A percentile compares a stretch with the other conserved stretches of the same genome.
phyloP scores from a whole-genome alignment of 2,113 vertebrate species.

The Larimichthys polyactis region DNA sequence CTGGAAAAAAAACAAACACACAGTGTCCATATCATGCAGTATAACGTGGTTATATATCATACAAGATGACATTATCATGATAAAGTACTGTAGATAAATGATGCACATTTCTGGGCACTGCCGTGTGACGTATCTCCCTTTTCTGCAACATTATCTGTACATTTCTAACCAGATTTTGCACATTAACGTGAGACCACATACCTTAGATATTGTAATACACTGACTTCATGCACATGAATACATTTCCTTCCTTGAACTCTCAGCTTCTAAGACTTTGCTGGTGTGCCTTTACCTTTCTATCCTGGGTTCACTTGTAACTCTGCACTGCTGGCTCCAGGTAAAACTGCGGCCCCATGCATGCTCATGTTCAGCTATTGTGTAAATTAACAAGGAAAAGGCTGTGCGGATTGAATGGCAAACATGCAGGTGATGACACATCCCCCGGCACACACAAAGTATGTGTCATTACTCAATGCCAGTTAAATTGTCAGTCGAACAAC shows the following conservation, averaged over 20 bases:
- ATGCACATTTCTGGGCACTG: slow-evolving; percentile 59
- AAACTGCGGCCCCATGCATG: slow-evolving; percentile 76
- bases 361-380: slow-evolving; percentile 85
- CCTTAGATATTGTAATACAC: slow-evolving; percentile 28
- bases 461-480: slow-evolving; percentile 77
- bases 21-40: slow-evolving; percentile 28
- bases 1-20: slow-evolving; percentile 31
- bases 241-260: slow-evolving; percentile 57
- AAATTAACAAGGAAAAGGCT: slow-evolving; percentile 83
- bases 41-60: slow-evolving; percentile 56
- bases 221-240: slow-evolving; percentile 33
- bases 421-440: slow-evolving; percentile 85
- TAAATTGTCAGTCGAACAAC: slow-evolving; percentile 61
- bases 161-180: slow-evolving; percentile 39
- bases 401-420: slow-evolving; percentile 83
- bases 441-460: slow-evolving; percentile 75
- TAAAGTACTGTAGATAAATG: slow-evolving; percentile 26
- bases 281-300: slow-evolving; percentile 71
- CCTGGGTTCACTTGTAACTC: slow-evolving; percentile 81
- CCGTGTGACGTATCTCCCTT: slow-evolving; percentile 16
- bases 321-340: slow-evolving; percentile 82
- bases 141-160: slow-evolving; percentile 34
- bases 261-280: slow-evolving; percentile 27
- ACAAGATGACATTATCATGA: slow-evolving; percentile 38
- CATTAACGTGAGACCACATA: slow-evolving; percentile 23